A percentile compares a stretch with the other conserved stretches of the same genome.
These are phyloP conservation scores for Gorsachius magnificus DNA, from an alignment of 2,797 vertebrate species.

Conservation along the genomic window DNA sequence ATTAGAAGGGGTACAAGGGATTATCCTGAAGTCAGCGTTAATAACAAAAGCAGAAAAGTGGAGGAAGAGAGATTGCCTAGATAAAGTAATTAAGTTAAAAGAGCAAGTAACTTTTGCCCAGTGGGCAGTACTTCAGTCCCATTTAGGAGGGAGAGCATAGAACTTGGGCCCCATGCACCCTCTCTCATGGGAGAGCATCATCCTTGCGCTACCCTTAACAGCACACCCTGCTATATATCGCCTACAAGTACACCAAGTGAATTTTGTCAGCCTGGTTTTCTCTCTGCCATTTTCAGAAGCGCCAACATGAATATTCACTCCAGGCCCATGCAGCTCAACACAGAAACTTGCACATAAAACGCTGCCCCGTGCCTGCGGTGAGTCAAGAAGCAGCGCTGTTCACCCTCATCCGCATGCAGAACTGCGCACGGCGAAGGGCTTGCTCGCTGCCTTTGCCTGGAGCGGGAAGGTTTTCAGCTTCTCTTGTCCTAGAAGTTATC, in stretches of 20 bases:
- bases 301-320: background rate
- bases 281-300: background rate
- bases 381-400: background rate
- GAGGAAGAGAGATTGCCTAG: background rate
- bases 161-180: rapidly evolving
- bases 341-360: background rate
- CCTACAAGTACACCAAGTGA: background rate
- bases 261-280: background rate
- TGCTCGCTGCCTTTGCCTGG: background rate
- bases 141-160: background rate
- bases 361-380: background rate
- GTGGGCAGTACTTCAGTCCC: background rate
- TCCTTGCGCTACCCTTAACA: rapidly evolving
- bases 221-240: background rate
- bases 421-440: rapidly evolving
- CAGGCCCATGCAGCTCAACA: background rate
- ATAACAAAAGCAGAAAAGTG: background rate
- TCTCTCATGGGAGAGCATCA: background rate
- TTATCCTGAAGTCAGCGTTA: background rate
- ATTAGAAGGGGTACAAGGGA: background rate
- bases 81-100: background rate
- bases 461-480: background rate
- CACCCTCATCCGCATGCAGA: background rate
- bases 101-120: background rate
- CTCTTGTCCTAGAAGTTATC: background rate